Base-by-base conservation (phyloP, 1,140 invertebrate genomes). In the Papilio polytes region DNA sequence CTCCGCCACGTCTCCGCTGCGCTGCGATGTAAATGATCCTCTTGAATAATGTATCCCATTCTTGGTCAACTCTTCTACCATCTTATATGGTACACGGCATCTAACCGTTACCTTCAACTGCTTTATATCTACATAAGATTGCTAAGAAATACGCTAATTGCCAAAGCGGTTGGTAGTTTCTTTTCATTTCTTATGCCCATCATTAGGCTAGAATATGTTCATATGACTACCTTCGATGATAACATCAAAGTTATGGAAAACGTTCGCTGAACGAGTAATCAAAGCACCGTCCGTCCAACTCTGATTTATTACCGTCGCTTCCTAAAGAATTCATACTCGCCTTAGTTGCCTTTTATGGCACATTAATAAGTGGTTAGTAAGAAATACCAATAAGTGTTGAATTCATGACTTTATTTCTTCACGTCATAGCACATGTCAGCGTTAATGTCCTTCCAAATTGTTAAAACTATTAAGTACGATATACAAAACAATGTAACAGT, bases 41-140 rank as follows among this genome's bases (percentile, higher is more conserved):
- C 88, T 91, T 92, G 92, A 92, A 93, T 94, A 93, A 94, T 94
- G 92, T 94, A 92, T 91, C 89, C 92, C 92, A 91, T 93, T 93
- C 93, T 88, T 89, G 91, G 89, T 87, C 87, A 86, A 86, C 89
- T 92, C 89, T 84, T 87, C 87, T 87, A 89, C 90, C 86, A 88
- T 89, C 87, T 86, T 92, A 94, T 94, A 94, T 88, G 92, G 91
- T 88, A 89, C 89, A 90, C 88, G 86, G 88, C 88, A 87, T 88
- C 92, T 89, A 88, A 94, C 93, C 90, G 93, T 94, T 94, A 94
- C 87, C 89, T 82, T 83, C 89, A 90, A 91, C 91, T 87, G 89
- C 91, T 90, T 86, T 87, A 86, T 88, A 89, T 88, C 88, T 91
- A 89, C 89, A 88, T 90, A 89, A 90, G 88, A 85, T 86, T 80